Evolutionary conservation across 2,113 vertebrate species (phyloP).

Genomic region (Saguinus imperator): DNA sequence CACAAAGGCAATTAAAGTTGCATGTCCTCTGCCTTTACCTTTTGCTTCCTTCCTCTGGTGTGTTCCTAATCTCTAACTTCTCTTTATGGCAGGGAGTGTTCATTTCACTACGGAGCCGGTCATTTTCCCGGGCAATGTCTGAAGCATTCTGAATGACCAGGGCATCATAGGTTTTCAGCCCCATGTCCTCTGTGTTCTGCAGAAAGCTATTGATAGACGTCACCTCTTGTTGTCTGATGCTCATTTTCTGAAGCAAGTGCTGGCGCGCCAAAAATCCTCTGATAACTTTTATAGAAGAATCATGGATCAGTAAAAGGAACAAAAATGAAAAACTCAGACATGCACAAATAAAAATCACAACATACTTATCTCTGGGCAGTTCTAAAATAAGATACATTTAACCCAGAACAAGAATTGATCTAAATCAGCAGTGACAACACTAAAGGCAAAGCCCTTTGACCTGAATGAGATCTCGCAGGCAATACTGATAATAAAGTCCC

Average conservation of each 20-base stretch:
- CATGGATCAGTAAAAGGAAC: constrained; percentile 10
- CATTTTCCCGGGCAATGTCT: constrained; percentile 93
- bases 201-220: constrained; percentile 90
- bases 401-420: neutral
- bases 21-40: constrained; percentile 82
- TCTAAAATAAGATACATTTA: neutral
- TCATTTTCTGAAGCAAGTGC: constrained; percentile 84
- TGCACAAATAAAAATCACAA: neutral
- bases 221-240: constrained; percentile 86
- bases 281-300: constrained; percentile 84
- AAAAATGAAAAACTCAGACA: neutral
- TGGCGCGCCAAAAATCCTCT: constrained; percentile 94
- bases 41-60: constrained; percentile 86
- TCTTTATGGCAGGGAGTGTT: constrained; percentile 85
- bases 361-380: neutral
- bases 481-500: too few relatives aligned
- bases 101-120: constrained; percentile 88
- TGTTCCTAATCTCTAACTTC: constrained; percentile 86
- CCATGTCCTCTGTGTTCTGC: constrained; percentile 92
- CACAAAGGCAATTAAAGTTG: neutral
- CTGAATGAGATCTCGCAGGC: neutral
- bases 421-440: neutral
- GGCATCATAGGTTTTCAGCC: constrained; percentile 90
- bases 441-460: neutral
- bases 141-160: constrained; percentile 96